Evolutionary conservation across 2,888 invertebrate species (phyloP).

Genomic region (Teleiodes luculella): DNA sequence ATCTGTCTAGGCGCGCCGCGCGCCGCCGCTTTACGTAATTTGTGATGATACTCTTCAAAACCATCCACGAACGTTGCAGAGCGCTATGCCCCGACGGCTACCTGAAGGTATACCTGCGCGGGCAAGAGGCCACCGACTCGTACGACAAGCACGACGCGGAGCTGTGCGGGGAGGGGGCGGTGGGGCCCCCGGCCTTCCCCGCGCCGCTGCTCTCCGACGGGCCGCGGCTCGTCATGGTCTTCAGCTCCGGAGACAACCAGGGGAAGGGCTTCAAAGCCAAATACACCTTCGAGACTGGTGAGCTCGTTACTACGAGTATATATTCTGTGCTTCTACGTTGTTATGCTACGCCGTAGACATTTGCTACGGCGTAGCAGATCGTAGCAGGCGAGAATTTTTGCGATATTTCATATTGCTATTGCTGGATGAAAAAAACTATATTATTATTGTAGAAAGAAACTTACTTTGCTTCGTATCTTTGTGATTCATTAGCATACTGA

Average conservation of each 20-base stretch:
- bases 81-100: slow-evolving; percentile 95
- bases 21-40: too few species aligned
- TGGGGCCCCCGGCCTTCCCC: slow-evolving; percentile 78
- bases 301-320: too few species aligned
- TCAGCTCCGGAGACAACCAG: slow-evolving; percentile 94
- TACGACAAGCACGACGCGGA: slow-evolving; percentile 96
- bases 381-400: too few species aligned
- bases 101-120: slow-evolving; percentile 92
- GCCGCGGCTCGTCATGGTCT: slow-evolving; percentile 95
- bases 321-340: too few species aligned
- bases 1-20: too few species aligned
- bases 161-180: slow-evolving; percentile 87
- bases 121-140: slow-evolving; percentile 94
- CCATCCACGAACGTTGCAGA: too few species aligned
- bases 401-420: too few species aligned
- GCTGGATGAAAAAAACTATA: too few species aligned
- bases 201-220: slow-evolving; percentile 92
- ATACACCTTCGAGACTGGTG: slow-evolving; percentile 91
- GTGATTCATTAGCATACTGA: too few species aligned
- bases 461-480: too few species aligned
- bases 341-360: not conserved
- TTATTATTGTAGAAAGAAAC: too few species aligned
- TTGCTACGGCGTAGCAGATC: not conserved
- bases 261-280: slow-evolving; percentile 95
- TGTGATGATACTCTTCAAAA: too few species aligned